Conservation (phyloP, 1,140 invertebrate genomes). For the Calosoma granatense region DNA sequence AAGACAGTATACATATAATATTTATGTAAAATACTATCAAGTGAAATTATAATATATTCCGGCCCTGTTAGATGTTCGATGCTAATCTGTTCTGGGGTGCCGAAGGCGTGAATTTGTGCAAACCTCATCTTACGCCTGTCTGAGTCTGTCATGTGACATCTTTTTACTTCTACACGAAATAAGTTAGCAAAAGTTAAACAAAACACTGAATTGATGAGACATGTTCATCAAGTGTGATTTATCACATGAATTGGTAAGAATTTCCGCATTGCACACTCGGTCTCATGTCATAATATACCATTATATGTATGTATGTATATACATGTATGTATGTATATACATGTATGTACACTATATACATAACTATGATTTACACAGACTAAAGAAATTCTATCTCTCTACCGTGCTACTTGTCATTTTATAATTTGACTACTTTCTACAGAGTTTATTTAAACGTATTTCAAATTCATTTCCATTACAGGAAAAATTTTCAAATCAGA, state of each 20-base stretch:
- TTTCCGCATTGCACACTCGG: no score
- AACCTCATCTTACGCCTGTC: not conserved
- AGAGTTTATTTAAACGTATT: no score
- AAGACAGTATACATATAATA: not conserved
- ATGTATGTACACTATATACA: no score
- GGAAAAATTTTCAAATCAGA: no score
- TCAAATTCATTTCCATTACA: no score
- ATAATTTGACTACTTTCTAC: no score
- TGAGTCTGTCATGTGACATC: not conserved
- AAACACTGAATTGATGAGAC: not conserved
- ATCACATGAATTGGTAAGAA: not conserved
- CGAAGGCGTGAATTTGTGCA: not conserved
- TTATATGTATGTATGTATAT: constrained; percentile 1
- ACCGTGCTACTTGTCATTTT: no score
- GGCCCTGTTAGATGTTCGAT: not conserved
- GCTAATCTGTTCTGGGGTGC: not conserved
- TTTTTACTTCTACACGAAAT: not conserved
- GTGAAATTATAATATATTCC: not conserved
- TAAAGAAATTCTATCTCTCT: no score
- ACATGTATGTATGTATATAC: constrained; percentile 1
- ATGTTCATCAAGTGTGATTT: not conserved
- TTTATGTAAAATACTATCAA: not conserved
- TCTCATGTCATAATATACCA: no score
- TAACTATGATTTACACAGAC: no score
- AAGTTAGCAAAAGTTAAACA: not conserved